Percentiles rank a stretch among this genome's conserved stretches.
These are phyloP conservation scores for Pseudomugil tenellus DNA, from an alignment of 2,797 vertebrate species.

Conservation along the genomic window DNA sequence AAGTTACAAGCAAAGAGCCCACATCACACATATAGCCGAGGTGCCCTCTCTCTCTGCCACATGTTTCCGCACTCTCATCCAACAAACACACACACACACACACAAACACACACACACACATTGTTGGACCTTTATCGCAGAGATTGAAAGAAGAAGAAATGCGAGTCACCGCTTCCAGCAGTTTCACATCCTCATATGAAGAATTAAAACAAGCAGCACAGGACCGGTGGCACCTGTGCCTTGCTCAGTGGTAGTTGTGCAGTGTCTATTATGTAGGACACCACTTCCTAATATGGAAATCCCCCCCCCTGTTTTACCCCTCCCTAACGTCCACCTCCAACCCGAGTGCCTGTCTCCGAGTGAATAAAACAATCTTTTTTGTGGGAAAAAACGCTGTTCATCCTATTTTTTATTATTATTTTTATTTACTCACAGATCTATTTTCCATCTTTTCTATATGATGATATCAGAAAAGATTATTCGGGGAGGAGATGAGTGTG, in stretches of 20 bases:
- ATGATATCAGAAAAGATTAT: background rate
- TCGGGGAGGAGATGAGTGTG: constrained; percentile 40
- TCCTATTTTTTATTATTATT: background rate
- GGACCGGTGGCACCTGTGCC: constrained; percentile 64
- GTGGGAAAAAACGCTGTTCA: background rate
- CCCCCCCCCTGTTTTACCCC: constrained; percentile 21
- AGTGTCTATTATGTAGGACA: constrained; percentile 76
- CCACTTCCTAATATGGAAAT: constrained; percentile 81
- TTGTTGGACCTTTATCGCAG: constrained; percentile 28
- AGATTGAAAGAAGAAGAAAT: constrained; percentile 47
- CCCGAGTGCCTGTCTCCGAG: constrained; percentile 41
- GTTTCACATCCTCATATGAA: constrained; percentile 61
- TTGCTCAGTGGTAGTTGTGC: constrained; percentile 69
- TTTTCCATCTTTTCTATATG: constrained; percentile 14
- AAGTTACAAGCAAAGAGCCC: constrained; percentile 42
- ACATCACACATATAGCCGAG: background rate
- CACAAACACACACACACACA: constrained; percentile 25
- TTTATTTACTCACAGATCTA: background rate
- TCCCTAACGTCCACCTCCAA: constrained; percentile 53
- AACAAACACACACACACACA: constrained; percentile 4
- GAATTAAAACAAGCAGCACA: constrained; percentile 1
- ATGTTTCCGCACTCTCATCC: constrained; percentile 41
- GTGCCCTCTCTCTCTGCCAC: constrained; percentile 18
- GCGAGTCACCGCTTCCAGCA: constrained; percentile 47
- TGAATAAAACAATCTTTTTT: constrained; percentile 53